Evolutionary conservation across 2,888 invertebrate species (phyloP).

Genomic region (Heteromurus nitidus): DNA sequence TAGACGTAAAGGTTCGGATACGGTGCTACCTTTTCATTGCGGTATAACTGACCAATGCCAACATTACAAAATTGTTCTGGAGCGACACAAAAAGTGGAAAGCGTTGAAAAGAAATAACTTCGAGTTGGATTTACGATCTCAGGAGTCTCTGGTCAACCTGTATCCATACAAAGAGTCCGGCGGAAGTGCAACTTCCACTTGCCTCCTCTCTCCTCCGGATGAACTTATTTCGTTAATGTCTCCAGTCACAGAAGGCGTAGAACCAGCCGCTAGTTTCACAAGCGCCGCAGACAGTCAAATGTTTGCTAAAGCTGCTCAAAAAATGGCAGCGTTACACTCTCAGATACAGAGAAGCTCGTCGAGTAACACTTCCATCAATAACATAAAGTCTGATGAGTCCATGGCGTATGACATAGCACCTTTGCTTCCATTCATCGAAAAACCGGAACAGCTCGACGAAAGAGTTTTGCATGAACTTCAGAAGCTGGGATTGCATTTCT

Average conservation of each 20-base stretch:
- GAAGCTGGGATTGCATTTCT: constrained; percentile 46
- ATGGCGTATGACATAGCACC: no score
- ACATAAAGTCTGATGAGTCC: no score
- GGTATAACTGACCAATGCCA: constrained; percentile 78
- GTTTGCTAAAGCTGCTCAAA: constrained; percentile 24
- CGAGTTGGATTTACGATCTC: constrained; percentile 59
- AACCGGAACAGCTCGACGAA: background rate
- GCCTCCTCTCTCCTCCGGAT: background rate
- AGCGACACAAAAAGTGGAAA: constrained; percentile 64
- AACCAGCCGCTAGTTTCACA: constrained; percentile 2
- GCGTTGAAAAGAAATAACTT: constrained; percentile 39
- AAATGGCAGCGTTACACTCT: constrained; percentile 10
- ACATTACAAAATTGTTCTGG: constrained; percentile 73
- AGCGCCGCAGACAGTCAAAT: constrained; percentile 4
- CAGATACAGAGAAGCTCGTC: no score
- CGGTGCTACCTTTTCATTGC: constrained; percentile 74
- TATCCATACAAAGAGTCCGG: constrained; percentile 23
- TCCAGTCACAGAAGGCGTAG: constrained; percentile 23
- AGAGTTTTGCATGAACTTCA: constrained; percentile 12
- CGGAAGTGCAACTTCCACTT: background rate
- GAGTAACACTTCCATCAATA: no score
- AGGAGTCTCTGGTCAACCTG: constrained; percentile 63
- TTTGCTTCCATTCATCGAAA: background rate
- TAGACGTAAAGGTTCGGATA: constrained; percentile 30
- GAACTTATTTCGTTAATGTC: constrained; percentile 20